These are phyloP conservation scores for Bombus sylvicola DNA, from an alignment of 1,140 invertebrate genomes.

Conservation along the genomic window DNA sequence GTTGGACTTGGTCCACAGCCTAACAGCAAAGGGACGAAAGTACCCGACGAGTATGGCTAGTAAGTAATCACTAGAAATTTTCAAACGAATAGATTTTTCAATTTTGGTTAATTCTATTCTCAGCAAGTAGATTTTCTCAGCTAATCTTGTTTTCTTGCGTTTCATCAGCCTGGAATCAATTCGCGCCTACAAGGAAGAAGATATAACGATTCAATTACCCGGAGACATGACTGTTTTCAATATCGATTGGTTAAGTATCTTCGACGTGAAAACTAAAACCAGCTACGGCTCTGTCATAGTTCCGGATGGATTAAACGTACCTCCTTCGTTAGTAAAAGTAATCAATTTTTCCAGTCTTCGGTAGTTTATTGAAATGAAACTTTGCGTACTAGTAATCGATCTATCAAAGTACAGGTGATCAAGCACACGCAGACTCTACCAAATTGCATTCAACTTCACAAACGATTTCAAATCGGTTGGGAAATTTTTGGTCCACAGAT, in stretches of 20 bases:
- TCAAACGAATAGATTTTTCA: not conserved
- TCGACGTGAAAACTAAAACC: constrained; percentile 87
- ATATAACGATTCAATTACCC: constrained; percentile 90
- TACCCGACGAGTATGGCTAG: constrained; percentile 97
- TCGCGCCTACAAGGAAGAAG: constrained; percentile 88
- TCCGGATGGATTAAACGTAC: constrained; percentile 92
- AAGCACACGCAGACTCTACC: constrained; percentile 86
- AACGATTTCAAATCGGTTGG: constrained; percentile 92
- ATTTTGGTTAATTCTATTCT: not conserved
- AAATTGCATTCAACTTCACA: constrained; percentile 93
- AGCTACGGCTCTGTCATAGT: constrained; percentile 91
- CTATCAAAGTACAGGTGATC: constrained; percentile 68
- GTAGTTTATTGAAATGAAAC: not conserved
- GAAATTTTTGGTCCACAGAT: constrained; percentile 95
- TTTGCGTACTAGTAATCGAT: not conserved
- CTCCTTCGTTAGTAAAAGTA: constrained; percentile 90
- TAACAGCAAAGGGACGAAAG: constrained; percentile 89
- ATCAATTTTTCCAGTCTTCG: constrained; percentile 40
- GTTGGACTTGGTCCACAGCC: constrained; percentile 94
- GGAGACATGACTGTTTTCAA: constrained; percentile 92
- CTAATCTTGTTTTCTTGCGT: constrained; percentile 5
- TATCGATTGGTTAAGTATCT: constrained; percentile 93
- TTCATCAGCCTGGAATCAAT: constrained; percentile 87
- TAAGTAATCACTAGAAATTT: constrained; percentile 83
- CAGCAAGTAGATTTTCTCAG: too few relatives aligned